phyloP scores from a whole-genome alignment of 2,888 invertebrate species.

The Folsomia manolachei region DNA sequence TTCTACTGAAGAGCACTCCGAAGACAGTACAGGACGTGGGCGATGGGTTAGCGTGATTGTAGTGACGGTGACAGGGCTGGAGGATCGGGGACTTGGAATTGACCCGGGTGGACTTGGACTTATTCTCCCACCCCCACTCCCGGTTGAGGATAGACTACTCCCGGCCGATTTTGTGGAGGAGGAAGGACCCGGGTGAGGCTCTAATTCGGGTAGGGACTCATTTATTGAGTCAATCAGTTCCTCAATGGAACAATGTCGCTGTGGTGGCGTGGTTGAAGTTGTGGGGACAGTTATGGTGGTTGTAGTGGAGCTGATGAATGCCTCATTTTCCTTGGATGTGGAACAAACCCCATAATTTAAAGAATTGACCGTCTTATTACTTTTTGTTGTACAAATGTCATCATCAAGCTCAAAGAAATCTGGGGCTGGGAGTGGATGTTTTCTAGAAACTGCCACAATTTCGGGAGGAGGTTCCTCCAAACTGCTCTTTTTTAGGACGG shows the following conservation, averaged over 20 bases:
- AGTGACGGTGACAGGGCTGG: slow-evolving; percentile 21
- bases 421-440: no score
- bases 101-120: slow-evolving; percentile 37
- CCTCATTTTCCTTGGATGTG: neutral
- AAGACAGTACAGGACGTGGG: neutral
- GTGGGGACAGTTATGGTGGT: slow-evolving; percentile 3
- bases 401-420: neutral
- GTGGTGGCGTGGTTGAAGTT: neutral
- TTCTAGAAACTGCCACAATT: neutral
- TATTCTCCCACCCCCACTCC: slow-evolving; percentile 3
- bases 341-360: neutral
- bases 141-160: slow-evolving; percentile 26
- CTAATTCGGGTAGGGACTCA: slow-evolving; percentile 41
- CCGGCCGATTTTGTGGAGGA: slow-evolving; percentile 26
- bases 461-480: neutral
- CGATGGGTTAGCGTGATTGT: slow-evolving; percentile 14
- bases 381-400: no score
- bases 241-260: slow-evolving; percentile 34
- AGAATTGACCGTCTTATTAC: neutral
- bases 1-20: neutral
- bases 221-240: slow-evolving; percentile 44
- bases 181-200: slow-evolving; percentile 27
- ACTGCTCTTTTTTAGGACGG: neutral
- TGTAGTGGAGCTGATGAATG: slow-evolving; percentile 3
- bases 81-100: slow-evolving; percentile 34